phyloP scores from a whole-genome alignment of 2,888 invertebrate genomes.

The Myopa testacea region DNA sequence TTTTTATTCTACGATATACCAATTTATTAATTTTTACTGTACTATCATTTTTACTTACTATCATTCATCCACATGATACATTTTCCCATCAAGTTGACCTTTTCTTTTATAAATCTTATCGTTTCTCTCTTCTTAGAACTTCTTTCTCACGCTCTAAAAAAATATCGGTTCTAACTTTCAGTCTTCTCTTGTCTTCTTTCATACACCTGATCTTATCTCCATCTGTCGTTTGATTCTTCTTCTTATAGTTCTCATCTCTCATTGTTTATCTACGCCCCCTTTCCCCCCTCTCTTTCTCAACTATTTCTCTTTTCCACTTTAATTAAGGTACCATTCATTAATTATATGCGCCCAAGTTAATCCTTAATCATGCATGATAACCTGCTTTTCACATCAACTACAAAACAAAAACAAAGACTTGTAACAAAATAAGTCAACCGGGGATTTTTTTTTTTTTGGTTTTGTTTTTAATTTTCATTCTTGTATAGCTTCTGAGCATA shows the following conservation, averaged over 20 bases:
- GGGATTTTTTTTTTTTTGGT: background rate
- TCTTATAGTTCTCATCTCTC: background rate
- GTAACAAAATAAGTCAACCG: background rate
- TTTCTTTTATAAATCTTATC: no score
- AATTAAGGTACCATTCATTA: constrained; percentile 5
- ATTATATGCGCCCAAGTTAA: constrained; percentile 29
- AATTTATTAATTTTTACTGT: no score
- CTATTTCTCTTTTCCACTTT: background rate
- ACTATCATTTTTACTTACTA: no score
- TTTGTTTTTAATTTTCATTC: background rate
- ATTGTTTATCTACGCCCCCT: background rate
- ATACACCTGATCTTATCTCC: no score
- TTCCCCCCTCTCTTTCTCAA: background rate
- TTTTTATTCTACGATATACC: no score
- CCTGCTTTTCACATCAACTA: no score
- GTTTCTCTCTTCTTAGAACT: background rate
- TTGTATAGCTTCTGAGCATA: background rate
- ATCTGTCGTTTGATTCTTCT: background rate
- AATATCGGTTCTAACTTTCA: no score
- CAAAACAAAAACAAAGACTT: background rate
- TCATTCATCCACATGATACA: no score
- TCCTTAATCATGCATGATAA: background rate
- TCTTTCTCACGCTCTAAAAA: background rate
- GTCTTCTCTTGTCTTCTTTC: no score
- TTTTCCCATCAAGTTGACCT: no score